These are phyloP conservation scores for Leptopilina syphax DNA, from an alignment of 2,888 invertebrate genomes.

Conservation along the genomic window DNA sequence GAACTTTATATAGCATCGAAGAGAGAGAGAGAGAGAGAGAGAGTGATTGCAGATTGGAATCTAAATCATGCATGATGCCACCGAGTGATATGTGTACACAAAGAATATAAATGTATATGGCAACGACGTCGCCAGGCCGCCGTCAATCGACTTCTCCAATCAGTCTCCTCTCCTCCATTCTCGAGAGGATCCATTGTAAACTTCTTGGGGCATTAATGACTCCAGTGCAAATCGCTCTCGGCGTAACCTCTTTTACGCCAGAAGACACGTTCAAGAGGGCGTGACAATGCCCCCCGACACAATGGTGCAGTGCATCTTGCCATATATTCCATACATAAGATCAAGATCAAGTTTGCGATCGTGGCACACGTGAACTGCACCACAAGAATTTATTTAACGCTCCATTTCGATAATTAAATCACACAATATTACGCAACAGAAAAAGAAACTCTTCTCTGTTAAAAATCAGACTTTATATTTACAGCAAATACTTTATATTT, in stretches of 20 bases:
- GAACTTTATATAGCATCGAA: neutral
- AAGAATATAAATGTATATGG: constrained; percentile 5
- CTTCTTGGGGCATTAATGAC: constrained; percentile 29
- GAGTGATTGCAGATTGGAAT: constrained; percentile 17
- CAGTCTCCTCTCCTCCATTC: constrained; percentile 12
- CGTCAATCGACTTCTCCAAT: constrained; percentile 33
- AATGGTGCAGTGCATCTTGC: constrained; percentile 19
- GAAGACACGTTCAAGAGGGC: constrained; percentile 26
- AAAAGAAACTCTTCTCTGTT: too few species aligned
- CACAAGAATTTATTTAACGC: too few species aligned
- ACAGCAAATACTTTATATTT: too few species aligned
- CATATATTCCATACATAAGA: constrained; percentile 59
- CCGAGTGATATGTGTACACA: constrained; percentile 21
- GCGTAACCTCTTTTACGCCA: constrained; percentile 33
- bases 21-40: constrained; percentile 3
- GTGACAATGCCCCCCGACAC: constrained; percentile 18
- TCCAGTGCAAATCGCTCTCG: constrained; percentile 29
- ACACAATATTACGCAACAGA: too few species aligned
- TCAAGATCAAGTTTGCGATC: constrained; percentile 63
- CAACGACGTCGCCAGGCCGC: too few species aligned
- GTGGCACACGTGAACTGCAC: constrained; percentile 68
- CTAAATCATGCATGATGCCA: constrained; percentile 35
- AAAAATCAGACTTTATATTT: too few species aligned
- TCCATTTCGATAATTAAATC: too few species aligned
- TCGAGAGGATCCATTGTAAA: constrained; percentile 9